Evolutionary conservation across 1,140 invertebrate species (phyloP).

Genomic region (Temnothorax longispinosus): DNA sequence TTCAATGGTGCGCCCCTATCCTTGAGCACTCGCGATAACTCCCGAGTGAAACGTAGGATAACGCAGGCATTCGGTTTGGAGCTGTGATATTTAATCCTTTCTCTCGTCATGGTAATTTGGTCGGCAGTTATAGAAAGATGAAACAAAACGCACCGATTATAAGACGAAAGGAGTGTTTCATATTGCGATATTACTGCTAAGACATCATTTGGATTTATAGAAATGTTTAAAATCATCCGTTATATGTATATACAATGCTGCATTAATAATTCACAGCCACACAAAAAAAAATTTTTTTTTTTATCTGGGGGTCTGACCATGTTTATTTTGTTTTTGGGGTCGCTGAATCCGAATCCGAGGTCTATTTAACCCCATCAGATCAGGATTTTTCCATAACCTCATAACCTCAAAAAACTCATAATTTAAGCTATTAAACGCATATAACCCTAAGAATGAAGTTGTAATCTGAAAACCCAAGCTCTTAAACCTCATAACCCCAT

Average conservation of each 20-base stretch:
- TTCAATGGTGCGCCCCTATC: conserved; percentile 24
- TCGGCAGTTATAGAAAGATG: not conserved
- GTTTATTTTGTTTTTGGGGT: too few species aligned
- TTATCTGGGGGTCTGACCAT: too few species aligned
- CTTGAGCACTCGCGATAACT: conserved; percentile 47
- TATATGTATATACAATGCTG: not conserved
- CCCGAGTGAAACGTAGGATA: conserved; percentile 29
- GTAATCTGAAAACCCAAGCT: too few species aligned
- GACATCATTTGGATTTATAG: not conserved
- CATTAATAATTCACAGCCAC: not conserved
- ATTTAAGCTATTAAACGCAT: too few species aligned
- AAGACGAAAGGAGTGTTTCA: not conserved
- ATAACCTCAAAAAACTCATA: too few species aligned
- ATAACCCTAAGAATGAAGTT: too few species aligned
- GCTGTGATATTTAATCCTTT: conserved; percentile 37
- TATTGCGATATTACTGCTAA: not conserved
- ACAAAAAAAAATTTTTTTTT: too few species aligned
- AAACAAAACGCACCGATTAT: not conserved
- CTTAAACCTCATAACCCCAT: too few species aligned
- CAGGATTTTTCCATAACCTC: too few species aligned
- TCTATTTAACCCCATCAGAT: too few species aligned
- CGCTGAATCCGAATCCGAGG: too few species aligned
- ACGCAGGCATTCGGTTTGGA: conserved; percentile 5
- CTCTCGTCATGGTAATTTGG: not conserved
- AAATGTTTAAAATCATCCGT: not conserved